Conservation (phyloP, 2,888 invertebrate genomes). For the Oxystoma pomonae region DNA sequence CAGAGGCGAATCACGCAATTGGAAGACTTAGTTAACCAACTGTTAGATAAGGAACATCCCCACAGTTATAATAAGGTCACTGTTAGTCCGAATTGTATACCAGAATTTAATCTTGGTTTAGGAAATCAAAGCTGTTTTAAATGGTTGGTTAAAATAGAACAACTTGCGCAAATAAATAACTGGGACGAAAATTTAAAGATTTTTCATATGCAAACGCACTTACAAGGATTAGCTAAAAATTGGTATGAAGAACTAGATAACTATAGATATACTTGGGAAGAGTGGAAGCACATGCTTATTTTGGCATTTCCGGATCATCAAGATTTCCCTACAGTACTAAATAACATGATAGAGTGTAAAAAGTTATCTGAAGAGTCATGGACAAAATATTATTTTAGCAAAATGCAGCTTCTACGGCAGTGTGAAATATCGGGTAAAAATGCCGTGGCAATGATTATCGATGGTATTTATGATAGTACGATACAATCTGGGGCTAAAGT, state of each 20-base stretch:
- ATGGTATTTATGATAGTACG: conserved; percentile 27
- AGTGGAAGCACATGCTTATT: conserved; percentile 18
- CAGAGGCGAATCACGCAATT: conserved; percentile 9
- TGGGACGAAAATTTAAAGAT: no score
- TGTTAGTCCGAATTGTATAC: no score
- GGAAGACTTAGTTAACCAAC: conserved; percentile 11
- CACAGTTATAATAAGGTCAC: no score
- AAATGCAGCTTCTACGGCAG: conserved; percentile 10
- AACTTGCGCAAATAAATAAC: no score
- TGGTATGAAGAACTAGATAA: conserved; percentile 11
- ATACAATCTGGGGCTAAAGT: conserved; percentile 10
- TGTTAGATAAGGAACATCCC: conserved; percentile 9
- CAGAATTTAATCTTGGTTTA: no score
- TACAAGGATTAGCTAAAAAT: no score
- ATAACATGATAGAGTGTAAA: conserved; percentile 14
- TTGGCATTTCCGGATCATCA: conserved; percentile 14
- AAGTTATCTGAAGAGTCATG: no score
- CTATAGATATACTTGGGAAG: conserved; percentile 14
- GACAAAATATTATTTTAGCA: no score
- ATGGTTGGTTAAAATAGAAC: no score
- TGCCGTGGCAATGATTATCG: conserved; percentile 22
- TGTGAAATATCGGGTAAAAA: conserved; percentile 19
- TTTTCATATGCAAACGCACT: no score
- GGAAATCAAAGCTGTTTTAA: no score
- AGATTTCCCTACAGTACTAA: conserved; percentile 13